Percentiles rank a stretch among this genome's conserved stretches.
Conservation (phyloP, 2,797 vertebrate species). For the Leptatherina wallacei region DNA sequence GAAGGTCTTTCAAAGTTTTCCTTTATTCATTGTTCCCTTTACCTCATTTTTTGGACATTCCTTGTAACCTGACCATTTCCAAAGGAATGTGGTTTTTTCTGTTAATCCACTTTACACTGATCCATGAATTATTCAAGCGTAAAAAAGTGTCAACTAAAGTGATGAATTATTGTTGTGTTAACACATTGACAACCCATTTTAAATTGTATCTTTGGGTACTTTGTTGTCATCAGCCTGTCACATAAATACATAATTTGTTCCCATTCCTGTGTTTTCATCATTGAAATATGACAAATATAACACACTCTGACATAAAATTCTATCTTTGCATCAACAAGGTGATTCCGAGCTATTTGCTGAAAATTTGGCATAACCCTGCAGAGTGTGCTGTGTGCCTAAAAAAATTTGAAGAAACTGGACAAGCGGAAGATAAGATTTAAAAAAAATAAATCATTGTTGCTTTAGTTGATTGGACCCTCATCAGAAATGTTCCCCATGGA, state of each 20-base stretch:
- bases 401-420: not conserved
- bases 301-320: not conserved
- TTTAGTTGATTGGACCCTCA: not conserved
- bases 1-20: not conserved
- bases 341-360: not conserved
- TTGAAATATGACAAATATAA: not conserved
- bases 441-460: too few species aligned
- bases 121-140: not conserved
- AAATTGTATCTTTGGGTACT: not conserved
- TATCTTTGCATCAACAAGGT: not conserved
- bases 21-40: not conserved
- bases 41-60: not conserved
- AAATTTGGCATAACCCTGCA: not conserved
- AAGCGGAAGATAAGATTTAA: too few species aligned
- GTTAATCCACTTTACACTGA: not conserved
- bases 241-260: not conserved
- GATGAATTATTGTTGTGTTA: too few species aligned
- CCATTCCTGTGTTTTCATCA: not conserved
- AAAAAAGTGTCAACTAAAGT: too few species aligned
- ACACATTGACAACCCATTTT: not conserved
- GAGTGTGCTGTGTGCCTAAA: not conserved
- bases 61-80: not conserved
- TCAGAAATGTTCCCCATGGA: not conserved
- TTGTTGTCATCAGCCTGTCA: too few species aligned
- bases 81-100: not conserved